Evolutionary conservation across 92 coral and sea anemone genomes (phyloP).

Genomic region (Phenganax stokvisi): DNA sequence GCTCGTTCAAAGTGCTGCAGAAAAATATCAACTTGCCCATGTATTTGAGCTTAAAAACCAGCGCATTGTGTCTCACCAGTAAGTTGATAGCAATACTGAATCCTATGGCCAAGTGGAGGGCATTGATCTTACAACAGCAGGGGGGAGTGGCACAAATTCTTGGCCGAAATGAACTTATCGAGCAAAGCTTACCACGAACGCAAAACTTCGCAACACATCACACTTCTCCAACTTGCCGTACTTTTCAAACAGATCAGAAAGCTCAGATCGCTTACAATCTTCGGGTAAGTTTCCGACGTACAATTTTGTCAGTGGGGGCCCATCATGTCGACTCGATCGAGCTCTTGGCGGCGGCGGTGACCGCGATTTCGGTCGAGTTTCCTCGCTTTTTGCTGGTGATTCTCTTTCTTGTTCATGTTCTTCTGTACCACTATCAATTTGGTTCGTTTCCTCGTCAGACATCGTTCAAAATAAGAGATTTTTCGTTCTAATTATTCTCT

Average conservation of each 20-base stretch:
- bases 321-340: slow-evolving; percentile 24
- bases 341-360: slow-evolving; percentile 14
- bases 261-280: slow-evolving; percentile 64
- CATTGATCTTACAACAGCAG: neutral
- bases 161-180: neutral
- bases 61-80: no score
- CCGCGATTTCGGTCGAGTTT: slow-evolving; percentile 60
- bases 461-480: neutral
- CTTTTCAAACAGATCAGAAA: slow-evolving; percentile 67
- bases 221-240: slow-evolving; percentile 87
- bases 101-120: neutral
- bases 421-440: slow-evolving; percentile 11
- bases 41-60: no score
- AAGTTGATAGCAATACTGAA: no score
- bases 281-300: slow-evolving; percentile 94
- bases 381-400: slow-evolving; percentile 48
- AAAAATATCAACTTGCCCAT: neutral
- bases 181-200: slow-evolving; percentile 79
- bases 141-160: neutral
- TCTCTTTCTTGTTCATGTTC: slow-evolving; percentile 18
- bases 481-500: neutral
- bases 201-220: slow-evolving; percentile 85
- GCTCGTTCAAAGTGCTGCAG: slow-evolving; percentile 80
- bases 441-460: slow-evolving; percentile 26
- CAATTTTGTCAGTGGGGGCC: slow-evolving; percentile 50